Percentiles rank a stretch among this genome's conserved stretches.
Evolutionary conservation across 1,140 invertebrate genomes (phyloP).

Genomic region (Zaprionus kolodkinae): DNA sequence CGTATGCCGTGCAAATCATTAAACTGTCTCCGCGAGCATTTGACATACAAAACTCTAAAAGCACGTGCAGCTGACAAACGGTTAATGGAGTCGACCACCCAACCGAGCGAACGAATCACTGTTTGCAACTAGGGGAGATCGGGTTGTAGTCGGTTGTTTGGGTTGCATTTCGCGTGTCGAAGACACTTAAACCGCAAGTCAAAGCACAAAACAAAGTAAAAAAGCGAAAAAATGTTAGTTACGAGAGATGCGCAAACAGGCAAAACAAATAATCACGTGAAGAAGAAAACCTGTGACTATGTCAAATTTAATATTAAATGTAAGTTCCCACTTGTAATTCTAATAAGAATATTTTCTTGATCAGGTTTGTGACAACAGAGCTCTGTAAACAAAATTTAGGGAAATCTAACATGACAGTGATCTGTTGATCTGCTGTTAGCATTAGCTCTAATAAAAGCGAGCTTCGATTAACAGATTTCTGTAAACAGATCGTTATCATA

Average conservation of each 20-base stretch:
- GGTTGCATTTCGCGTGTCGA: conserved; percentile 77
- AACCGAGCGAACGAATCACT: not conserved
- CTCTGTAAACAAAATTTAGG: not conserved
- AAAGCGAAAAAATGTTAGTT: conserved; percentile 15
- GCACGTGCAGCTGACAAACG: conserved; percentile 57
- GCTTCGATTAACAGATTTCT: not conserved
- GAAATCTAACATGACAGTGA: not conserved
- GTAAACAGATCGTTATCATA: not conserved
- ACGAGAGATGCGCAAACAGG: conserved; percentile 17
- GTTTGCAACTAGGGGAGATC: conserved; percentile 4
- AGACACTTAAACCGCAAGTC: conserved; percentile 81
- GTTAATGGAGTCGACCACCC: conserved; percentile 16
- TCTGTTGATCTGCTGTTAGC: not conserved
- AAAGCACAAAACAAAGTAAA: conserved; percentile 40
- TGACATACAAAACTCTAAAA: conserved; percentile 67
- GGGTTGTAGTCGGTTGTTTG: conserved; percentile 26
- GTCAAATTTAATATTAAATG: not conserved
- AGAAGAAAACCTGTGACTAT: not conserved
- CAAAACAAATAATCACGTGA: conserved; percentile 43
- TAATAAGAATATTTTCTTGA: too few relatives aligned
- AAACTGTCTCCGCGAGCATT: conserved; percentile 63
- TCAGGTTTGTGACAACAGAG: not conserved
- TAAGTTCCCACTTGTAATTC: not conserved
- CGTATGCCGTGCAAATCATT: conserved; percentile 56
- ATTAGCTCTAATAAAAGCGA: not conserved